phyloP scores from a whole-genome alignment of 2,888 invertebrate species.

The Subacronicta megacephala region DNA sequence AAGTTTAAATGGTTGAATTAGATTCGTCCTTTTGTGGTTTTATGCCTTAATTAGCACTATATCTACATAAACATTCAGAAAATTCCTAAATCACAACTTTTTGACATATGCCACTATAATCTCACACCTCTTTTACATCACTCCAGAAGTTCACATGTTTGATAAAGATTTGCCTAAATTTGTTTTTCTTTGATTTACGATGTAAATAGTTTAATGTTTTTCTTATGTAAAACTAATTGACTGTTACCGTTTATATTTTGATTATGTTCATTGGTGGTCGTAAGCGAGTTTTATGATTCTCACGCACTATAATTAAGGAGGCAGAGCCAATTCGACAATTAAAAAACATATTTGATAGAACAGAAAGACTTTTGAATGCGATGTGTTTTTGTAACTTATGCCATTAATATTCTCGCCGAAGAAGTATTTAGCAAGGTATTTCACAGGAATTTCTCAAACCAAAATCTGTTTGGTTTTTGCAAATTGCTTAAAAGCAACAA shows the following conservation, averaged over 20 bases:
- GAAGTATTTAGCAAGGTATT: no score
- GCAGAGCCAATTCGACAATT: conserved; percentile 20
- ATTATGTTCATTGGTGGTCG: conserved; percentile 47
- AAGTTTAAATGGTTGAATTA: conserved; percentile 42
- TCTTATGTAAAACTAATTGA: conserved; percentile 47
- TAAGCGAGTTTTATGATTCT: conserved; percentile 33
- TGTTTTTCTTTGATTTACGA: conserved; percentile 22
- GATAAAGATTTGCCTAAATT: conserved; percentile 44
- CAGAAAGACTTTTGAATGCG: background rate
- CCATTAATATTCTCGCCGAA: no score
- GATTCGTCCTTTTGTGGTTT: no score
- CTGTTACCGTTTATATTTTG: conserved; percentile 31
- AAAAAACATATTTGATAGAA: background rate
- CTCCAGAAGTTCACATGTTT: conserved; percentile 33
- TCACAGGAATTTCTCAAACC: no score
- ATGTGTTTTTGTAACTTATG: background rate
- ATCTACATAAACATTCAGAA: no score
- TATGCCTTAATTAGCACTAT: no score
- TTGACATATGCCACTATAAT: conserved; percentile 8
- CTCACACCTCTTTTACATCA: no score
- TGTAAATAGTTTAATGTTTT: conserved; percentile 15
- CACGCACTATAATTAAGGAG: conserved; percentile 27
- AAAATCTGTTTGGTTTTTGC: no score
- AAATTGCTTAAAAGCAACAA: no score
- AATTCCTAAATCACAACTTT: conserved; percentile 13